Evolutionary conservation across 2,113 vertebrate genomes (phyloP).

Genomic region (Beaufortia kweichowensis): DNA sequence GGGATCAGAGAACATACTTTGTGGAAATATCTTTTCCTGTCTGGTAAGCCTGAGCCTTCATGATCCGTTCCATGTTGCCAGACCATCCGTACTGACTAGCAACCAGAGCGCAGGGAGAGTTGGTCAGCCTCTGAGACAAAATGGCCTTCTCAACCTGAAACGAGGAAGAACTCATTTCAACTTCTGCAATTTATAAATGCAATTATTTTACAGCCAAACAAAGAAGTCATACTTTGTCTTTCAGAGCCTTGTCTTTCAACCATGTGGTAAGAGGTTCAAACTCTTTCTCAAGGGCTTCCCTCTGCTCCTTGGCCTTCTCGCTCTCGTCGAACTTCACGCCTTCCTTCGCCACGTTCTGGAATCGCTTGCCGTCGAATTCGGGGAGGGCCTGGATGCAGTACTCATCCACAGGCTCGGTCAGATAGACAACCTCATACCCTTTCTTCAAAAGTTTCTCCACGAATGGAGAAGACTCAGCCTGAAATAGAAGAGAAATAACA

Average conservation of each 20-base stretch:
- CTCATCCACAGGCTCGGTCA: slow-evolving; percentile 97
- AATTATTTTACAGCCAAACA: neutral
- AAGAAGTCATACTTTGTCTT: slow-evolving; percentile 82
- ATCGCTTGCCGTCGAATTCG: slow-evolving; percentile 96
- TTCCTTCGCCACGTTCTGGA: slow-evolving; percentile 98
- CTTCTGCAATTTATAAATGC: neutral
- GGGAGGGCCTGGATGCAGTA: slow-evolving; percentile 98
- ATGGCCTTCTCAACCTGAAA: slow-evolving; percentile 93
- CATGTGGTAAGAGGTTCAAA: slow-evolving; percentile 92
- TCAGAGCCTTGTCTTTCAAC: slow-evolving; percentile 95
- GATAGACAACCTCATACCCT: slow-evolving; percentile 96
- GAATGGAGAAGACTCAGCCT: slow-evolving; percentile 97
- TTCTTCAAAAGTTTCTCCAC: slow-evolving; percentile 95
- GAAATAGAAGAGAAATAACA: neutral
- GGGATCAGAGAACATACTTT: slow-evolving; percentile 79
- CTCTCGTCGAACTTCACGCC: slow-evolving; percentile 96
- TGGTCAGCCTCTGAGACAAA: slow-evolving; percentile 90
- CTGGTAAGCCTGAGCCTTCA: slow-evolving; percentile 99
- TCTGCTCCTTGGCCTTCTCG: slow-evolving; percentile 89
- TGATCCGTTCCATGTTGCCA: slow-evolving; percentile 99
- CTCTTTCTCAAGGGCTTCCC: slow-evolving; percentile 90
- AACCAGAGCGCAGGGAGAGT: slow-evolving; percentile 92
- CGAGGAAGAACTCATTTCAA: neutral
- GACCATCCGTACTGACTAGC: slow-evolving; percentile 99
- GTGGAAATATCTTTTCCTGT: slow-evolving; percentile 99